phyloP scores from a whole-genome alignment of 2,113 vertebrate genomes.

The Macquaria ambigua region DNA sequence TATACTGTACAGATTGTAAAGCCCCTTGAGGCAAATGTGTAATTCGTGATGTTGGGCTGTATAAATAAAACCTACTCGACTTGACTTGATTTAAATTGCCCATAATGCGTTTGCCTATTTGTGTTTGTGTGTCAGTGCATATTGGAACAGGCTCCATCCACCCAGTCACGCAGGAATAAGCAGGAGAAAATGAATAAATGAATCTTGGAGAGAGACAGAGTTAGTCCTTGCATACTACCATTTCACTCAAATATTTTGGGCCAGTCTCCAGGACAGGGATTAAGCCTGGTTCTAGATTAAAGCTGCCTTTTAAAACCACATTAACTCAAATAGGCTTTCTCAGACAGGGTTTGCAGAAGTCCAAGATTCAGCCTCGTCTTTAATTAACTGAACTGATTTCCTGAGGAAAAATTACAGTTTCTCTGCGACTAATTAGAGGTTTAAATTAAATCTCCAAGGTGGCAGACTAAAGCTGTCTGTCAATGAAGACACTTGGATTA shows the following conservation, averaged over 20 bases:
- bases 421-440: background rate
- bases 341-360: background rate
- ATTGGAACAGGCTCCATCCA: background rate
- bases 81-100: background rate
- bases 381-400: conserved; percentile 30
- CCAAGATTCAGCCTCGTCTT: conserved; percentile 12
- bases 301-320: conserved; percentile 28
- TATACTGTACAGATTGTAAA: background rate
- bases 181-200: background rate
- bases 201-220: background rate
- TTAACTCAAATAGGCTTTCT: conserved; percentile 20
- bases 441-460: conserved; percentile 16
- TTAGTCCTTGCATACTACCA: background rate
- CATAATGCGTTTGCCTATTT: conserved; percentile 1
- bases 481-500: background rate
- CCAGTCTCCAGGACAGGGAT: conserved; percentile 28
- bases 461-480: conserved; percentile 16
- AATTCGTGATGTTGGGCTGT: background rate
- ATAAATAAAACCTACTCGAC: background rate
- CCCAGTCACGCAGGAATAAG: background rate
- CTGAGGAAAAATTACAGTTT: conserved; percentile 23
- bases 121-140: background rate
- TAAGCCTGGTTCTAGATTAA: conserved; percentile 23
- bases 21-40: background rate
- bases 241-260: conserved; percentile 11